These are phyloP conservation scores for Fratercula arctica DNA, from an alignment of 2,797 vertebrate genomes.

Conservation along the genomic window DNA sequence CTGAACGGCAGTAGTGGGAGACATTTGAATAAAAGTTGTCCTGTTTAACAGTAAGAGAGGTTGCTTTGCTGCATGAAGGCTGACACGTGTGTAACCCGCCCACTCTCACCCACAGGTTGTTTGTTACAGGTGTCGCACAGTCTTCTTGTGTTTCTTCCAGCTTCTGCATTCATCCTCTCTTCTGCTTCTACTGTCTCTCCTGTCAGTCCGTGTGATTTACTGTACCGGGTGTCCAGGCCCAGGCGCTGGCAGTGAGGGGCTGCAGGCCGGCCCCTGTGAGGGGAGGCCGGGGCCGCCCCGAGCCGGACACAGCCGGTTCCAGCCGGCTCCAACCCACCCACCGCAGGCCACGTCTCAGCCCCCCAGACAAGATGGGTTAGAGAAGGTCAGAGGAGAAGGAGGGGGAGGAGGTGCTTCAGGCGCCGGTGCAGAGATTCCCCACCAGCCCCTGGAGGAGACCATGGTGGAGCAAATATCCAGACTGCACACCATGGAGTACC, in stretches of 20 bases:
- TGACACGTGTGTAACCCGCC: neutral
- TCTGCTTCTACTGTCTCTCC: neutral
- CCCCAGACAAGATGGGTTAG: too few relatives aligned
- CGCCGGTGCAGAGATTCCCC: rapidly evolving
- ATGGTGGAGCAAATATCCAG: neutral
- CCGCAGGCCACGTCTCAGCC: neutral
- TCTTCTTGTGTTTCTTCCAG: neutral
- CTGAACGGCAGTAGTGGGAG: neutral
- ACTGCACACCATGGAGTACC: neutral
- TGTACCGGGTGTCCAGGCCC: neutral
- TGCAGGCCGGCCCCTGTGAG: neutral
- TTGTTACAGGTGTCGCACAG: neutral
- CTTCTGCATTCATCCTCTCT: neutral
- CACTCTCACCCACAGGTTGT: neutral
- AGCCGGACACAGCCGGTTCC: neutral
- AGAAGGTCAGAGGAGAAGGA: neutral
- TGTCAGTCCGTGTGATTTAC: neutral
- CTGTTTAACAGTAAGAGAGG: neutral
- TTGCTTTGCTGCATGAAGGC: neutral
- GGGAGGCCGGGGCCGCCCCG: neutral
- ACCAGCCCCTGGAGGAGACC: neutral
- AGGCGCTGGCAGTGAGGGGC: rapidly evolving
- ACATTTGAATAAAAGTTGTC: neutral
- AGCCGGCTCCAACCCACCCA: neutral
- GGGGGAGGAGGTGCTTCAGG: neutral